phyloP scores from a whole-genome alignment of 2,888 invertebrate genomes.

The Melikaiella ostensackeni region DNA sequence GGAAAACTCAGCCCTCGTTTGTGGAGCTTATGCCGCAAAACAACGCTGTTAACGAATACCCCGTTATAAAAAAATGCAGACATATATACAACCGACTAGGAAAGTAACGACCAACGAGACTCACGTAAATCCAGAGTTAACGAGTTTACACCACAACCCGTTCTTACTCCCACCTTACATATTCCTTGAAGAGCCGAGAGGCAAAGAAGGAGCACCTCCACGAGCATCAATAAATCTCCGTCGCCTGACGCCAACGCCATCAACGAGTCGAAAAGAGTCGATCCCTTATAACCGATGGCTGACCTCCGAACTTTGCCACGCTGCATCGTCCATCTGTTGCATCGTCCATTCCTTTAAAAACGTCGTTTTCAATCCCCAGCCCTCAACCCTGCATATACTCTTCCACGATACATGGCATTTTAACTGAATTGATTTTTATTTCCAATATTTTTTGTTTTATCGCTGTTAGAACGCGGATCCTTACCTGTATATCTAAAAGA shows the following conservation, averaged over 20 bases:
- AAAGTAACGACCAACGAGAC: slow-evolving; percentile 21
- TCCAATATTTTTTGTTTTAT: too few species aligned
- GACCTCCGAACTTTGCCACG: slow-evolving; percentile 27
- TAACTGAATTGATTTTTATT: too few species aligned
- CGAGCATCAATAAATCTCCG: slow-evolving; percentile 13
- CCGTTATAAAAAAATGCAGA: slow-evolving; percentile 17
- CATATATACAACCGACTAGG: not conserved
- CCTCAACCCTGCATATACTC: not conserved
- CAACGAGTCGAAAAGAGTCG: slow-evolving; percentile 36
- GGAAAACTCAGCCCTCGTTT: slow-evolving; percentile 28
- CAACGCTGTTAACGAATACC: slow-evolving; percentile 29
- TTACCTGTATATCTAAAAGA: too few species aligned
- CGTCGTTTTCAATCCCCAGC: not conserved
- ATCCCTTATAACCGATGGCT: slow-evolving; percentile 40
- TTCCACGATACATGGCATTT: too few species aligned
- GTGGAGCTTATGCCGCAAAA: slow-evolving; percentile 30
- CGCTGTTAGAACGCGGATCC: too few species aligned
- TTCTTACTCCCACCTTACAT: slow-evolving; percentile 6
- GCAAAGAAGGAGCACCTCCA: not conserved
- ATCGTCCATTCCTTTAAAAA: not conserved
- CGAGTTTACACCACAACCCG: slow-evolving; percentile 25
- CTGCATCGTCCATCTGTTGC: not conserved
- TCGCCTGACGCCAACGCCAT: not conserved
- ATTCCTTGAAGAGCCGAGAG: not conserved
- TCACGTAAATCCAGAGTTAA: slow-evolving; percentile 26